Evolutionary conservation across 2,888 invertebrate species (phyloP), one percentile per base, ranked within the genome.

Genomic region (Caenorhabditis auriculariae): DNA sequence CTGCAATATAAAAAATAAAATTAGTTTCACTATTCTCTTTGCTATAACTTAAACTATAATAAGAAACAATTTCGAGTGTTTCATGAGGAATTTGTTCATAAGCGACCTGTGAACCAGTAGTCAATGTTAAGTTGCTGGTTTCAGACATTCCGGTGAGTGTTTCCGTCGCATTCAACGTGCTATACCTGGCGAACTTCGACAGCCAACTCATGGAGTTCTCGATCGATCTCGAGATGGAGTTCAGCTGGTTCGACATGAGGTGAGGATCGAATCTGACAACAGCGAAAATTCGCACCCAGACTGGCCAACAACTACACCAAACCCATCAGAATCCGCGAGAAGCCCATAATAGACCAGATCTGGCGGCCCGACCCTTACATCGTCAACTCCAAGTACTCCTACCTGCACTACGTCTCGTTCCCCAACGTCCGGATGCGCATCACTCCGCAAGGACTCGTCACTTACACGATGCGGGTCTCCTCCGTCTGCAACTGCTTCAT

Each of bases 361-460:
- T 80, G 80, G 78, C 54, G 74, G 35, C 80, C 80, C 2, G 80
- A 80, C 58, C 77, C 78, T 0, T 77, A 75, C 50, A 77, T 80
- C 47, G 74, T 78, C 35, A 80, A 80, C 53, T 78, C 80, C 23
- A 79, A 78, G 52, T 72, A 69, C 49, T 76, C 77, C 0, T 76
- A 75, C 49, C 80, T 80, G 47, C 80, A 80, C 48, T 53, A 66
- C 9, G 78, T 80, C 2, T 69, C 80, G 0, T 80, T 81, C 48
- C 78, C 78, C 21, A 80, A 80, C 54, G 70, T 77, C 44, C 60
- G 77, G 28, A 80, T 80, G 80, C 55, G 77, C 29, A 71, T 80
- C 7, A 68, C 62, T 37, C 76, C 75, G 0, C 54, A 68, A 26
- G 80, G 80, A n/a, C 49, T 77, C 21, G 78, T 80, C 15, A 67